Base-by-base conservation (phyloP, 2,113 vertebrate species). In the Saccopteryx leptura region DNA sequence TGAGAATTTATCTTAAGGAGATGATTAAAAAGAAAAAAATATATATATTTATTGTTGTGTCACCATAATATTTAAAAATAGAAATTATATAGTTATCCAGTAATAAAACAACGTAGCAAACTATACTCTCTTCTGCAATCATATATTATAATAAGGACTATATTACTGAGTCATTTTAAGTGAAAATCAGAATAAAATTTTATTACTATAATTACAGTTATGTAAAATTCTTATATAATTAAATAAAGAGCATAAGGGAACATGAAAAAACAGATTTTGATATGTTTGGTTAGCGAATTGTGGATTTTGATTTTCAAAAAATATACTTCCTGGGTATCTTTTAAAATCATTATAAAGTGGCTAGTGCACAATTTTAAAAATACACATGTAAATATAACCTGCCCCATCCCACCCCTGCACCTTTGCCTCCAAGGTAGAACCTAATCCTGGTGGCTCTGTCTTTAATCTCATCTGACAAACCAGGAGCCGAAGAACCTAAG, bases 1-100 rank as follows among this genome's bases (percentile, higher is more conserved):
- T 86, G 52, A 95, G 33, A 96, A 72, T 96, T 93, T 86, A 82
- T 39, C 69, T 78, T 91, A 85, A 69, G 26, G 8, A 94, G 94
- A 85, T 66, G 58, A 95, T 63, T 61, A 13, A 71, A 84, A 90
- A 78, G 8, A 15, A 48, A 76, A 52, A 0, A 60, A 50, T 52
- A 33, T 66, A 7, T 39, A 87, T 2, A 58, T 83, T 90, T 72
- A 28, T 83, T 83, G 5, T 46, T 48, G 23, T 46, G 19, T 79
- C 39, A 78, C 31, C 48, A 75, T 7, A 84, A 56, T 63, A 33
- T 79, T 91, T 92, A 93, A 84, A 84, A 88, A 81, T 81, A 33
- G 58, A 69, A 39, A 86, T 56, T 7, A 83, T 46, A 17, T 82
- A 86, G 79, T 58, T 50, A 92, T 48, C 58, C 50, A 90, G 17